Base-by-base conservation (phyloP, 35 echinoderm and acorn worm genomes). In the Hemicentrotus pulcherrimus region DNA sequence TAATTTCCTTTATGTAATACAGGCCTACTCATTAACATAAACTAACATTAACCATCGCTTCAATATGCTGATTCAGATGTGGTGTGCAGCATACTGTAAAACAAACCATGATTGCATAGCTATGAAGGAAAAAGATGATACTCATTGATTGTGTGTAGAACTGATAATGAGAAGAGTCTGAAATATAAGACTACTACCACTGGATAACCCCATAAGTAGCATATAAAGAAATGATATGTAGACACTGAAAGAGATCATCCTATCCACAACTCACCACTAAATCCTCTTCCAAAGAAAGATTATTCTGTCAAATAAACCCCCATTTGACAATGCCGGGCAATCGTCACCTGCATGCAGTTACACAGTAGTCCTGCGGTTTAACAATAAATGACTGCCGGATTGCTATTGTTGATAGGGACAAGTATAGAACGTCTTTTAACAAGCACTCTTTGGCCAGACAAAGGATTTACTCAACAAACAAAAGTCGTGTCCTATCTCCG, bases 381-480 rank as follows among this genome's bases (percentile, higher is more conserved):
- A 78, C 65, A 78, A 78, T 78, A 78, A 71, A 78, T 78, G 65
- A 78, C 65, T 22, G 65, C 65, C 2, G 4, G 7, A 78, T 78
- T 8, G 22, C 65, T 78, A 78, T 78, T 78, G 65, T 78, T 78
- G 65, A 78, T 78, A 78, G 65, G 65, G 35, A 28, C 65, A 28
- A 78, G 65, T 28, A 78, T 7, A 28, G 65, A 78, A 78, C 65
- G 6, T 78, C 65, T 78, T 78, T 59, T 28, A 78, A 78, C 65
- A 78, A 78, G 65, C 65, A 78, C 18, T 78, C 65, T 78, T 78
- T 78, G 65, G 65, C 65, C 65, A 78, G 65, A 78, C 65, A 78
- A 78, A 28, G 65, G 65, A 4, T 78, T 78, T 78, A 78, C 65
- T 78, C 19, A 78, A 78, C 65, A 78, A 78, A 78, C 65, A 78